phyloP scores from a whole-genome alignment of 2,888 invertebrate species.

The Dexiosoma caninum region DNA sequence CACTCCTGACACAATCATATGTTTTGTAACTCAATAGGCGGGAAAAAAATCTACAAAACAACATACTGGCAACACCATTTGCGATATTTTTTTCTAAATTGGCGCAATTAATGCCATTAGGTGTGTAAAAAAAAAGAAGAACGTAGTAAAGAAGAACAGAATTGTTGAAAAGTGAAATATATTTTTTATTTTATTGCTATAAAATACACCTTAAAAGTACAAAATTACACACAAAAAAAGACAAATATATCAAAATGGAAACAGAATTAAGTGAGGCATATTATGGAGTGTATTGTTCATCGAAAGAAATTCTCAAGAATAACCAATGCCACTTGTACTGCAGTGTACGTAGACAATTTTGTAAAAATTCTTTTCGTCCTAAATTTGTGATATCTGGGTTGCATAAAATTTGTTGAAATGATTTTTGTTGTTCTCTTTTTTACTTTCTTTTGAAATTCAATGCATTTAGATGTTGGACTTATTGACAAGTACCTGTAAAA shows the following conservation, averaged over 20 bases:
- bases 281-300: slow-evolving; percentile 74
- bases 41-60: slow-evolving; percentile 31
- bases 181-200: slow-evolving; percentile 33
- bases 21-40: slow-evolving; percentile 46
- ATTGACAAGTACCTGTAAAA: slow-evolving; percentile 75
- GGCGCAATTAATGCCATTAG: slow-evolving; percentile 56
- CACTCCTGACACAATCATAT: slow-evolving; percentile 48
- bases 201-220: slow-evolving; percentile 54
- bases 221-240: slow-evolving; percentile 43
- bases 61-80: slow-evolving; percentile 48
- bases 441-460: slow-evolving; percentile 21
- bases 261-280: slow-evolving; percentile 72
- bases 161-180: slow-evolving; percentile 46
- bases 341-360: slow-evolving; percentile 71
- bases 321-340: slow-evolving; percentile 75
- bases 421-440: slow-evolving; percentile 3
- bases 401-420: slow-evolving; percentile 20
- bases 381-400: slow-evolving; percentile 48
- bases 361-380: slow-evolving; percentile 30
- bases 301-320: slow-evolving; percentile 75
- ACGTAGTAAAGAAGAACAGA: slow-evolving; percentile 22
- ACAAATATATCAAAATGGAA: slow-evolving; percentile 68
- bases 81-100: slow-evolving; percentile 57
- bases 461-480: slow-evolving; percentile 76
- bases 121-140: slow-evolving; percentile 31